These are phyloP conservation scores for Callithrix jacchus DNA, from an alignment of 2,113 vertebrate genomes.

Conservation along the genomic window DNA sequence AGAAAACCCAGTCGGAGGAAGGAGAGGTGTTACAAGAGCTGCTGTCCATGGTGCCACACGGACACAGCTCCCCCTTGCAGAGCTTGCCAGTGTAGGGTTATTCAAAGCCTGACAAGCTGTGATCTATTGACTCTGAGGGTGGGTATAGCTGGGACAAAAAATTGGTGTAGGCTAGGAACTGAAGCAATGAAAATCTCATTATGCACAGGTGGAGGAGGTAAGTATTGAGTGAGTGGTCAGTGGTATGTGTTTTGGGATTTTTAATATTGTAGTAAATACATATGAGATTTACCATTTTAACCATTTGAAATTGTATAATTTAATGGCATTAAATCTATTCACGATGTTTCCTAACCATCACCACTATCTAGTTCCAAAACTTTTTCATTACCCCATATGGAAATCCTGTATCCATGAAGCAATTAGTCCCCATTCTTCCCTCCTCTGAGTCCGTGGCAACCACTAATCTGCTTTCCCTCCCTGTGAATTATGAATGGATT, in stretches of 20 bases:
- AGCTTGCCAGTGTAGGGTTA: not conserved
- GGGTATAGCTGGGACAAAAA: not conserved
- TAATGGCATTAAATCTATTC: not conserved
- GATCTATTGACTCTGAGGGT: not conserved
- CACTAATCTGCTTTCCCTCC: not conserved
- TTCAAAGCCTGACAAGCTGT: not conserved
- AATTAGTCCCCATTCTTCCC: not conserved
- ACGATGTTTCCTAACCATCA: not conserved
- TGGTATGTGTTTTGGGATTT: not conserved
- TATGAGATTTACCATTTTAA: not conserved
- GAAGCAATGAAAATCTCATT: constrained; percentile 6
- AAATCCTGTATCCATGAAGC: not conserved
- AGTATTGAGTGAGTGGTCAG: not conserved
- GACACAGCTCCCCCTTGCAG: not conserved
- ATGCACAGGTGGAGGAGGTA: not conserved
- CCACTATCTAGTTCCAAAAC: not conserved
- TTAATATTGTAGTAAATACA: not conserved
- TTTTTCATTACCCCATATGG: not conserved
- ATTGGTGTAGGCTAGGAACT: not conserved
- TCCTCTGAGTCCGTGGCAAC: not conserved
- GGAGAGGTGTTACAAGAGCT: not conserved
- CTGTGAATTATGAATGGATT: not conserved
- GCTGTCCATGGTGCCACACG: constrained; percentile 45
- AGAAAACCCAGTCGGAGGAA: not conserved
- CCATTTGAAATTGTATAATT: not conserved